A percentile compares a stretch with the other conserved stretches of the same genome.
These are phyloP conservation scores for Lithobates pipiens DNA, from an alignment of 2,797 vertebrate genomes.

Conservation along the genomic window DNA sequence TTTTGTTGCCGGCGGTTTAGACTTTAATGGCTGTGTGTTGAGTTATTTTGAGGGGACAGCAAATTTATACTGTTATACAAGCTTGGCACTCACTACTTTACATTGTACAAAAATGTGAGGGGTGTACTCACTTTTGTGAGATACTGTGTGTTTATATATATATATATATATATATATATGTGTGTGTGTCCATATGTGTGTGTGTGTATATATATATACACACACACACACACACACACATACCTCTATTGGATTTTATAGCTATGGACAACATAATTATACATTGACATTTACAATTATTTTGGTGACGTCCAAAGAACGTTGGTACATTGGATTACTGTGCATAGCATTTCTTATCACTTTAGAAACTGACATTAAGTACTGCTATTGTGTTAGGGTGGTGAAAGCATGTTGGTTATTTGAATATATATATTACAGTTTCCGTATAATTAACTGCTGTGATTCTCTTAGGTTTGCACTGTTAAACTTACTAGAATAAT, in stretches of 20 bases:
- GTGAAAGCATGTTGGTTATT: neutral
- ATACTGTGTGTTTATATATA: no score
- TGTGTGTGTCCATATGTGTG: no score
- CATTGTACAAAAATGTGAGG: no score
- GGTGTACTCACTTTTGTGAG: no score
- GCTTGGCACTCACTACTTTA: no score
- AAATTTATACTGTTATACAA: no score
- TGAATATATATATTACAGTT: constrained; percentile 4
- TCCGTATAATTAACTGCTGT: constrained; percentile 25
- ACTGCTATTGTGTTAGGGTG: neutral
- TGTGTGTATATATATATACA: no score
- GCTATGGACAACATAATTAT: neutral
- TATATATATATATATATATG: no score
- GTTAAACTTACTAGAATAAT: neutral
- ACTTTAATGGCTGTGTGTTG: no score
- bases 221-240: no score
- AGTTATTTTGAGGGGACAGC: no score
- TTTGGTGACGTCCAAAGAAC: neutral
- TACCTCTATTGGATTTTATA: neutral
- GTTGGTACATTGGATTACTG: neutral
- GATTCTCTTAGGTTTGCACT: neutral
- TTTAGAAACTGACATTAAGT: neutral
- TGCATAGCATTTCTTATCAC: neutral
- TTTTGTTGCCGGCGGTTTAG: no score
- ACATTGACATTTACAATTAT: neutral